Evolutionary conservation across 2,797 vertebrate genomes (phyloP), one percentile per base, ranked within the genome.

Genomic region (Octomys mimax): DNA sequence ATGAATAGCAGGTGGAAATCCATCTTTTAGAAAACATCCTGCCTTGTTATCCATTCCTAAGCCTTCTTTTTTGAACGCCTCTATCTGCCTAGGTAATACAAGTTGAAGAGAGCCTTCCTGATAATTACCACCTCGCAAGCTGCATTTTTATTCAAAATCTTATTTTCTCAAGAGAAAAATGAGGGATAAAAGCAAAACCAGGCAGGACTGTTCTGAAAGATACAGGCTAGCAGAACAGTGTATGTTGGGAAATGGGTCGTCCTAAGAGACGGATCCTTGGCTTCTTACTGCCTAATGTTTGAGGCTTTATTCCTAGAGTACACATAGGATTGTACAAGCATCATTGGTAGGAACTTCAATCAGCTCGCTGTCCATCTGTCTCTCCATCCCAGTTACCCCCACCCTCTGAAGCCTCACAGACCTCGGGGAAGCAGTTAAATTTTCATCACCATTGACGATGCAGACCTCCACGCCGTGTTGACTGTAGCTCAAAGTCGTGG

Each of bases 81-180:
- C 2, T 18, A 8, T 82, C 68, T 75, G 39, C 42, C 26, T 19
- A 73, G 49, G 3, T 39, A 21, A 64, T 89, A 24, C 8, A 10
- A 57, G 16, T 8, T 19, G 70, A 73, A 73, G 33, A 52, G 82
- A 75, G 5, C 26, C 78, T 70, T 19, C 33, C 22, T 52, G 10
- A 22, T 11, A 88, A 33, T 79, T 73, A 18, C 13, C 19, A 31
- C 75, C 42, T 89, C n/a, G 68, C 62, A 96, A 61, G 42, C 36
- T 24, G 46, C 49, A 57, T 57, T 89, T 75, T 19, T 71, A 57
- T 92, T 81, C 46, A n/a, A 81, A 84, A 59, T 62, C 22, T 54
- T 89, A 42, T 91, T 80, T 92, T 70, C 39, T 92, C 18, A 87
- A 19, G 19, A 68, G n/a, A 83, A 12, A 87, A 84, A 82, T 11